A percentile compares a stretch with the other conserved stretches of the same genome.
phyloP scores from a whole-genome alignment of 2,797 vertebrate species.

The Chelmon rostratus region DNA sequence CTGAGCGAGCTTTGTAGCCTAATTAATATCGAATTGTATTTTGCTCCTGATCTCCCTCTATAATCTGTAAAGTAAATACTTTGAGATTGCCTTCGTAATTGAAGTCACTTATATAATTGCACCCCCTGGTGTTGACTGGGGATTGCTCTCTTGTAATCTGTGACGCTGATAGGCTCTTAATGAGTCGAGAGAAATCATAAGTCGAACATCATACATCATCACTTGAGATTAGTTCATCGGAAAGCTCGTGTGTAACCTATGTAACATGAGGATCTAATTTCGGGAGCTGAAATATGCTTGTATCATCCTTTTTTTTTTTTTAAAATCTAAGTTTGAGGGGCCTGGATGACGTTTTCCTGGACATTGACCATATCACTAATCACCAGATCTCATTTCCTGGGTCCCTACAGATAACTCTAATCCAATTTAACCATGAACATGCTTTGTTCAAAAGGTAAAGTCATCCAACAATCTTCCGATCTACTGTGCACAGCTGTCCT shows the following conservation, averaged over 20 bases:
- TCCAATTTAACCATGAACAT: slow-evolving; percentile 1
- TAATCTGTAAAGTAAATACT: slow-evolving; percentile 68
- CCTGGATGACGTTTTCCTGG: slow-evolving; percentile 28
- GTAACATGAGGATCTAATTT: background rate
- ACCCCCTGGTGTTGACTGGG: slow-evolving; percentile 77
- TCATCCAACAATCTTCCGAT: background rate
- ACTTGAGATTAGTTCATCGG: slow-evolving; percentile 26
- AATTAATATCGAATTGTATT: slow-evolving; percentile 65
- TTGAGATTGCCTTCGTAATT: slow-evolving; percentile 56
- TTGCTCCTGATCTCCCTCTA: slow-evolving; percentile 45
- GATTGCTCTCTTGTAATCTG: slow-evolving; percentile 49
- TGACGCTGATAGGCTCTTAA: slow-evolving; percentile 45
- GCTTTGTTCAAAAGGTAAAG: background rate
- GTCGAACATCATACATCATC: slow-evolving; percentile 36
- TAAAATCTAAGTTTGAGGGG: background rate
- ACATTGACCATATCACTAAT: slow-evolving; percentile 22
- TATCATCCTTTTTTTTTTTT: background rate
- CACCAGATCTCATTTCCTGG: slow-evolving; percentile 34
- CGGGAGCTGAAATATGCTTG: background rate
- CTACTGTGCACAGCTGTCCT: background rate
- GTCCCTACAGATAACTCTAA: slow-evolving; percentile 1
- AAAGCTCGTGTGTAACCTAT: slow-evolving; percentile 27
- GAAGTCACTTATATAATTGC: slow-evolving; percentile 73
- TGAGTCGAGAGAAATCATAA: slow-evolving; percentile 49
- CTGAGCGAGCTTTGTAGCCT: slow-evolving; percentile 42